phyloP scores from a whole-genome alignment of 2,797 vertebrate species.

The Rhinoraja longicauda region DNA sequence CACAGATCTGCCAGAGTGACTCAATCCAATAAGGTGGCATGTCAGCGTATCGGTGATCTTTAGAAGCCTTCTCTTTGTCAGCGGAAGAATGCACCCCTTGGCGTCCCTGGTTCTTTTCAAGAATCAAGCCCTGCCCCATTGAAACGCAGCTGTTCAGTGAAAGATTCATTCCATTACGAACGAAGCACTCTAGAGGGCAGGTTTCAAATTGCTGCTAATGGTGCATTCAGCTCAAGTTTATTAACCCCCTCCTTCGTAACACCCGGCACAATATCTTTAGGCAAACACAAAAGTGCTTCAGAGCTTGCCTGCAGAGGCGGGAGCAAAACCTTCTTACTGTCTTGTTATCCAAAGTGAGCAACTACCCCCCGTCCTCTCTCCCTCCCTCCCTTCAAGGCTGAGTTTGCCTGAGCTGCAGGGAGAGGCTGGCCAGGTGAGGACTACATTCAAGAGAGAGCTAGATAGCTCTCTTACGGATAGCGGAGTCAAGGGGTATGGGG shows the following conservation, averaged over 20 bases:
- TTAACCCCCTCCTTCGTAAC: constrained; percentile 34
- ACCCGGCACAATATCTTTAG: constrained; percentile 27
- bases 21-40: constrained; percentile 66
- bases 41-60: constrained; percentile 72
- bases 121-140: constrained; percentile 61
- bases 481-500: no score
- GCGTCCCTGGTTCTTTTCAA: constrained; percentile 64
- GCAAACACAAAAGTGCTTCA: constrained; percentile 10
- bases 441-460: no score
- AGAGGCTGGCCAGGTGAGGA: no score
- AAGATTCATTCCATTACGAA: constrained; percentile 34
- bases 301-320: not conserved
- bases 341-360: constrained; percentile 30
- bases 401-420: not conserved
- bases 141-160: constrained; percentile 48
- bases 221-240: constrained; percentile 8
- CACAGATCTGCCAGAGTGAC: constrained; percentile 75
- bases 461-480: no score
- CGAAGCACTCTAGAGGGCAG: constrained; percentile 37
- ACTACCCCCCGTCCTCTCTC: constrained; percentile 5
- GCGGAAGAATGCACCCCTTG: constrained; percentile 68
- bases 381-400: not conserved
- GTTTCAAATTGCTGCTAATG: constrained; percentile 37
- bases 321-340: not conserved
- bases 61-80: constrained; percentile 67